These are phyloP conservation scores for Fragum whitleyi DNA, from an alignment of 2,888 invertebrate genomes.

Conservation along the genomic window DNA sequence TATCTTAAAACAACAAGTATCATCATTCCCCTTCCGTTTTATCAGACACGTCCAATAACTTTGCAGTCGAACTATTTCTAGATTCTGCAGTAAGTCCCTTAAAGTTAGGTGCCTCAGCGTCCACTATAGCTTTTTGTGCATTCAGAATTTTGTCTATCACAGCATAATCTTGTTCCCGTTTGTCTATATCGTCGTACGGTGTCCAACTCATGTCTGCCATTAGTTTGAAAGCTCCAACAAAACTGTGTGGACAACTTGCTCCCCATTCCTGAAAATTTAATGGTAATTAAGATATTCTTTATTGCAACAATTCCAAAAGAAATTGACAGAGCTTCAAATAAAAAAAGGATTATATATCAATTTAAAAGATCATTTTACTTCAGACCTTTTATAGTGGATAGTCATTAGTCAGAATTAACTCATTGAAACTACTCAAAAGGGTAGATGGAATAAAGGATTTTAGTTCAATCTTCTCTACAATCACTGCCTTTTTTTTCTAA, in stretches of 20 bases:
- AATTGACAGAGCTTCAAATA: too few species aligned
- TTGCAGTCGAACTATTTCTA: slow-evolving; percentile 48
- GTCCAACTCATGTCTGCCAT: slow-evolving; percentile 91
- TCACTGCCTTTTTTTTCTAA: too few species aligned
- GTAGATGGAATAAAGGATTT: too few species aligned
- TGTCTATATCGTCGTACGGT: slow-evolving; percentile 85
- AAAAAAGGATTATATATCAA: too few species aligned
- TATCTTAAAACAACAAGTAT: not conserved
- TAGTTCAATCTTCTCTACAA: too few species aligned
- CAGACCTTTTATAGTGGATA: too few species aligned
- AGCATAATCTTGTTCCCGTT: slow-evolving; percentile 74
- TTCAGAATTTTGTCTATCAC: slow-evolving; percentile 80
- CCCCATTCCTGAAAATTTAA: slow-evolving; percentile 90
- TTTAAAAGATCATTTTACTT: too few species aligned
- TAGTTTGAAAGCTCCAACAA: slow-evolving; percentile 89
- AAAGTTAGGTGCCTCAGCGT: slow-evolving; percentile 64
- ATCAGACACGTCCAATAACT: slow-evolving; percentile 30
- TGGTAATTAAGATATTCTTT: too few species aligned
- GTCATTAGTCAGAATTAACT: too few species aligned
- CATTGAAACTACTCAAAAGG: too few species aligned
- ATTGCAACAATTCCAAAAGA: too few species aligned
- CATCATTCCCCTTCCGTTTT: slow-evolving; percentile 21
- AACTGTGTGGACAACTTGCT: slow-evolving; percentile 87
- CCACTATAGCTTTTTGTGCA: slow-evolving; percentile 77
- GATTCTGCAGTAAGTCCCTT: slow-evolving; percentile 60